A percentile compares a stretch with the other conserved stretches of the same genome.
These are phyloP conservation scores for Toxotes chatareus DNA, from an alignment of 2,113 vertebrate genomes.

Conservation along the genomic window DNA sequence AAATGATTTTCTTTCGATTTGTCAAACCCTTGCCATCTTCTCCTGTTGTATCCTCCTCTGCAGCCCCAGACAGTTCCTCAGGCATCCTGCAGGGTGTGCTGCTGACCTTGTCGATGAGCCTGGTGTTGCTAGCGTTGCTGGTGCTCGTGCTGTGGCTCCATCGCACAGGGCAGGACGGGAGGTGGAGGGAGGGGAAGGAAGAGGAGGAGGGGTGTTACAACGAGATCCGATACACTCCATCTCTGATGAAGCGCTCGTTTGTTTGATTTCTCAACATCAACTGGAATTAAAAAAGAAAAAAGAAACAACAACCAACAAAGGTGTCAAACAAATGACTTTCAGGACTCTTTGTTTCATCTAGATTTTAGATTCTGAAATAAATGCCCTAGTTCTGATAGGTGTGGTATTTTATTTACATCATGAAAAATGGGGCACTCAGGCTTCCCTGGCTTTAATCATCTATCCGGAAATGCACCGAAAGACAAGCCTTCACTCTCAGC, in stretches of 20 bases:
- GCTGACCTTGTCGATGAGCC: slow-evolving; percentile 83
- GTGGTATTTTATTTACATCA: slow-evolving; percentile 8
- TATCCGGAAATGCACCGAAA: neutral
- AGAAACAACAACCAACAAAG: neutral
- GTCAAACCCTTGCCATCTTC: no score
- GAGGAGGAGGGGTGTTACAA: slow-evolving; percentile 79
- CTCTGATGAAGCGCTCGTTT: slow-evolving; percentile 83
- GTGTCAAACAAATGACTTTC: slow-evolving; percentile 1
- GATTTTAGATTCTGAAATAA: slow-evolving; percentile 34
- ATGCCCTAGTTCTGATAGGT: neutral
- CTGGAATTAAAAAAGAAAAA: neutral
- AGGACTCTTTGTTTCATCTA: slow-evolving; percentile 1
- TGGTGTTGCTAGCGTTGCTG: slow-evolving; percentile 82
- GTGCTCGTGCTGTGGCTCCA: slow-evolving; percentile 84
- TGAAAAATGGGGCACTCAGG: neutral
- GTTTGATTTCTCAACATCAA: slow-evolving; percentile 69
- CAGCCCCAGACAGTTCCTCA: slow-evolving; percentile 69
- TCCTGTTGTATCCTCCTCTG: neutral
- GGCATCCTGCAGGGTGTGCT: slow-evolving; percentile 82
- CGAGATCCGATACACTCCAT: slow-evolving; percentile 79
- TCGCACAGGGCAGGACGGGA: slow-evolving; percentile 76
- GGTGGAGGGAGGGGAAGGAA: slow-evolving; percentile 64
- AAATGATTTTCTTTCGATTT: neutral
- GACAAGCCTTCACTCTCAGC: neutral
- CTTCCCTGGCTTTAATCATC: neutral